Evolutionary conservation across 2,888 invertebrate genomes (phyloP).

Genomic region (Cephus nigrinus): DNA sequence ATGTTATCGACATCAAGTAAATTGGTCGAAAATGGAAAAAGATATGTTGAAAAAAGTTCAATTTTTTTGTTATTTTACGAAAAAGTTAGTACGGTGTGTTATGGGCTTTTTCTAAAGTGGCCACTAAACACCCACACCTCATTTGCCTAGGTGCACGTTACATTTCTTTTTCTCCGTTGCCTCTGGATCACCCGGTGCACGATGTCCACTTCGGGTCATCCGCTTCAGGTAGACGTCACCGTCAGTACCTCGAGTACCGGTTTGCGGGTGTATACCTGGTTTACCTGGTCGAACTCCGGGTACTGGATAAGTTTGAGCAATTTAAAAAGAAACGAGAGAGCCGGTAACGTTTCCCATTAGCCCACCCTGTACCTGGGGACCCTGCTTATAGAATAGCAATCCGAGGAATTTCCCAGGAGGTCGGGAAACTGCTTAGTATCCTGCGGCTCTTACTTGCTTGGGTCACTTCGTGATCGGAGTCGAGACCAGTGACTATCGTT

Average conservation of each 20-base stretch:
- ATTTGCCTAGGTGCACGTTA: background rate
- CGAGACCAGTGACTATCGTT: background rate
- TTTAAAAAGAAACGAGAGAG: slow-evolving; percentile 1
- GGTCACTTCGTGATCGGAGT: background rate
- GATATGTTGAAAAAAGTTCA: background rate
- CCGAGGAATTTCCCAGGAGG: slow-evolving; percentile 30
- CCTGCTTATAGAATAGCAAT: slow-evolving; percentile 30
- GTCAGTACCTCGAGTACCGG: background rate
- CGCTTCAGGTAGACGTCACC: background rate
- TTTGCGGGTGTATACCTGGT: background rate
- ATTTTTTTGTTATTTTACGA: background rate
- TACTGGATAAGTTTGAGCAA: slow-evolving; percentile 1
- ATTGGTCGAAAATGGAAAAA: background rate
- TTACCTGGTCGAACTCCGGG: background rate
- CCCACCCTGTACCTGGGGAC: background rate
- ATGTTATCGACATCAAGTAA: background rate
- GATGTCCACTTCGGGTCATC: background rate
- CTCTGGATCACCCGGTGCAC: background rate
- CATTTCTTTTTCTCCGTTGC: background rate
- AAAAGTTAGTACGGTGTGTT: background rate
- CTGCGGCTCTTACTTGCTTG: background rate
- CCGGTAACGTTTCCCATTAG: slow-evolving; percentile 4
- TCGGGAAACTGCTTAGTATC: background rate
- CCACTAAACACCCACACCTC: no score
- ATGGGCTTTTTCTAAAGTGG: no score